phyloP scores from a whole-genome alignment of 2,797 vertebrate species.

The Eupleurogrammus muticus region DNA sequence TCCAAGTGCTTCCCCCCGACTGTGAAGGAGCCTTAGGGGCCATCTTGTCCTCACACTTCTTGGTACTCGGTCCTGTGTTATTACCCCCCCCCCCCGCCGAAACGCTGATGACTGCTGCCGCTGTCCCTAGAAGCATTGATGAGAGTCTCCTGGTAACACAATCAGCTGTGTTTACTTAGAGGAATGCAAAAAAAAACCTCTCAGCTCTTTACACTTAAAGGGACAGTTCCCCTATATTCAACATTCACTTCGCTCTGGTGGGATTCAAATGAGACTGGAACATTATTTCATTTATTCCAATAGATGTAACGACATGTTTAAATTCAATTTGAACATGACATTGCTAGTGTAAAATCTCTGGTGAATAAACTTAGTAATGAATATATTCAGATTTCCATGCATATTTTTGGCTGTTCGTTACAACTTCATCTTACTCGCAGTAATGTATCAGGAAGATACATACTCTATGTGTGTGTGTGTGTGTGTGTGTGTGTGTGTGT shows the following conservation, averaged over 20 bases:
- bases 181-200: background rate
- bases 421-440: too few relatives aligned
- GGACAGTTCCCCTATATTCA: background rate
- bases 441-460: too few relatives aligned
- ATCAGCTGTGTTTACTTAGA: conserved; percentile 16
- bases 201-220: conserved; percentile 15
- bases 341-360: too few relatives aligned
- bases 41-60: conserved; percentile 43
- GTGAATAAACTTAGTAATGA: too few relatives aligned
- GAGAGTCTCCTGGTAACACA: conserved; percentile 10
- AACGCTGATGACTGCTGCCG: conserved; percentile 3
- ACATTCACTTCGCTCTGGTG: background rate
- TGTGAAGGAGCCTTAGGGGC: conserved; percentile 35
- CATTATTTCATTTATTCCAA: too few relatives aligned
- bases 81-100: conserved; percentile 9
- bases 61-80: conserved; percentile 16
- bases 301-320: too few relatives aligned
- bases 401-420: too few relatives aligned
- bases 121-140: conserved; percentile 33
- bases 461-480: too few relatives aligned
- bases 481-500: too few relatives aligned
- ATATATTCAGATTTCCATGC: too few relatives aligned
- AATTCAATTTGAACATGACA: too few relatives aligned
- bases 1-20: conserved; percentile 10
- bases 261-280: too few relatives aligned